A percentile compares a stretch with the other conserved stretches of the same genome.
phyloP scores from a whole-genome alignment of 2,797 vertebrate species.

The Mastacembelus armatus region DNA sequence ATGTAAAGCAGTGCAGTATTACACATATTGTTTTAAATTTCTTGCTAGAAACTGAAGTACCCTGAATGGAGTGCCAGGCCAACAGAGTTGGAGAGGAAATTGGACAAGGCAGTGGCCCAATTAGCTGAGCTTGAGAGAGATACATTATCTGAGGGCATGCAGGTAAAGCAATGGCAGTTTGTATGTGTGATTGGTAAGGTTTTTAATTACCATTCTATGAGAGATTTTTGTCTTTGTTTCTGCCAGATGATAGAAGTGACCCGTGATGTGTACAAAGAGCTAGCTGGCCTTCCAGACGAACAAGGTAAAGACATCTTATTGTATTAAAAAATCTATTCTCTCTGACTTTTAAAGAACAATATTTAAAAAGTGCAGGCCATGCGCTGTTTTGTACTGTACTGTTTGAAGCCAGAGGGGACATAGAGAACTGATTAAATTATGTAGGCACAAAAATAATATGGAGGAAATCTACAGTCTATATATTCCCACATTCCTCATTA shows the following conservation, averaged over 20 bases:
- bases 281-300: constrained; percentile 26
- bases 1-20: background rate
- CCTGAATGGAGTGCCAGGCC: constrained; percentile 21
- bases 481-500: too few relatives aligned
- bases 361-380: background rate
- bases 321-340: too few relatives aligned
- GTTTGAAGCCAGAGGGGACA: too few relatives aligned
- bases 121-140: constrained; percentile 40
- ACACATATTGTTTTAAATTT: background rate
- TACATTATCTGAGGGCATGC: fast-evolving
- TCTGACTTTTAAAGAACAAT: too few relatives aligned
- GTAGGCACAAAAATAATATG: background rate
- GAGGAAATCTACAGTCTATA: too few relatives aligned
- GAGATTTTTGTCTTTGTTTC: constrained; percentile 1
- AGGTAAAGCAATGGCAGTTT: constrained; percentile 52
- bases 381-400: too few relatives aligned
- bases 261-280: constrained; percentile 26
- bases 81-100: background rate
- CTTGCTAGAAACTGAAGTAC: constrained; percentile 49
- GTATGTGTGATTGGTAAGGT: too few relatives aligned
- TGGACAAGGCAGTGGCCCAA: constrained; percentile 4
- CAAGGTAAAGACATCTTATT: constrained; percentile 64
- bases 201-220: background rate
- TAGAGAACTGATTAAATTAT: too few relatives aligned
- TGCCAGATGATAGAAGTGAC: constrained; percentile 46